Base-by-base conservation (phyloP, 1,140 invertebrate species). In the Stenopsyche tienmushanensis region DNA sequence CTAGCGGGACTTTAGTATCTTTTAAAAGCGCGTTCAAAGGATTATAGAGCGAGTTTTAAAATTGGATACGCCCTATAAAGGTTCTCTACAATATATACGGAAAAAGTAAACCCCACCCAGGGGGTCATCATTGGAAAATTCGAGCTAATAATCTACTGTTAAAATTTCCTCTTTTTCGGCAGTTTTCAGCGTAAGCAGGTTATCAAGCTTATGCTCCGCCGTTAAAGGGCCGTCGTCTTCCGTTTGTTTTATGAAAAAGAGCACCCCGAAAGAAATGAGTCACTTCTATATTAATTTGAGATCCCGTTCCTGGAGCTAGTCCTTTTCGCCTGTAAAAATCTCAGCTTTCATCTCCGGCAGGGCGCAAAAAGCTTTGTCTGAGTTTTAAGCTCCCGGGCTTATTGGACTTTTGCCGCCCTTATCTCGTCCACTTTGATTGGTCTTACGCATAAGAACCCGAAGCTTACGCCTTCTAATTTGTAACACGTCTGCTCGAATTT, bases 371-470 rank as follows among this genome's bases (percentile, higher is more conserved):
- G 10, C 44, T 47, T 20, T 15, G 44, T 47, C 44, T 7, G 17
- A 47, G 8, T 47, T 47, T 47, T 47, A 47, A 47, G 44, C 44
- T 47, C 18, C 18, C 10, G 44, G 44, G 44, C 10, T 47, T 47
- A 47, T 47, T 47, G 44, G 44, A 47, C 17, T 47, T 18, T 47
- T 47, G 5, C 44, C 17, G 44, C 18, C 18, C 44, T 47, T 20
- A 47, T 15, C 44, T 47, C 44, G 44, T 47, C 44, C 18, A 20
- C 44, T 47, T 47, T 47, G 18, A 47, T 47, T 20, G 44, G 18
- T 47, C 44, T 34, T 13, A 34, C 29, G 5, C 44, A 15, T 47
- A 47, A 47, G 44, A 47, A 18, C 18, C 44, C 18, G 7, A 20
- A 15, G 44, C 8, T 18, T 47, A 9, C 5, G 17, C 18, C 44